Percentiles rank a stretch among this genome's conserved stretches.
phyloP scores from a whole-genome alignment of 2,888 invertebrate species.

The Xylocampa areola region DNA sequence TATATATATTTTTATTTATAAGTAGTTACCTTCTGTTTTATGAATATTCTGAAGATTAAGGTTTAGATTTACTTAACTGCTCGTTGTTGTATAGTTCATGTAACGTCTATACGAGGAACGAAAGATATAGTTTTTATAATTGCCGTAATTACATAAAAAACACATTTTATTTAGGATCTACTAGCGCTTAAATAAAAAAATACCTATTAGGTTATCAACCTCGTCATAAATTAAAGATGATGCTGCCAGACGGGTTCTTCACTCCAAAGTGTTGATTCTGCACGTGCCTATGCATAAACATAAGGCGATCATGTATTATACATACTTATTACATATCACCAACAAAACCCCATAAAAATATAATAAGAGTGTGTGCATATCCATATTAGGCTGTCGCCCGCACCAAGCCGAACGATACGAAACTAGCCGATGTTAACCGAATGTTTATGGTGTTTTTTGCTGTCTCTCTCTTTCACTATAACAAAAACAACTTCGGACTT shows the following conservation, averaged over 20 bases:
- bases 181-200: too few species aligned
- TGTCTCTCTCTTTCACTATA: conserved; percentile 77
- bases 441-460: conserved; percentile 81
- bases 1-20: too few species aligned
- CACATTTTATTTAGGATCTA: too few species aligned
- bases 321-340: conserved; percentile 9
- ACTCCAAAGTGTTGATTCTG: conserved; percentile 21
- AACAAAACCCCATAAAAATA: conserved; percentile 18
- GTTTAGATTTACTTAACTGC: too few species aligned
- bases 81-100: too few species aligned
- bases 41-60: too few species aligned
- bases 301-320: conserved; percentile 4
- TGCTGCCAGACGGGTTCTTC: conserved; percentile 19
- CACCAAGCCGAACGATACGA: conserved; percentile 73
- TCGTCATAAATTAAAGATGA: background rate
- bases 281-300: conserved; percentile 46
- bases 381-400: conserved; percentile 69
- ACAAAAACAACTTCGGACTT: conserved; percentile 75
- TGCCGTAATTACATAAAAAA: too few species aligned
- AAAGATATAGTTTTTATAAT: too few species aligned
- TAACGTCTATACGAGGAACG: too few species aligned
- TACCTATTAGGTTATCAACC: background rate
- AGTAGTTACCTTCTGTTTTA: too few species aligned
- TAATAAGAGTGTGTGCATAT: conserved; percentile 42
- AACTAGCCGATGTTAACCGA: conserved; percentile 79